Evolutionary conservation across 2,113 vertebrate species (phyloP).

Genomic region (Podocnemis expansa): DNA sequence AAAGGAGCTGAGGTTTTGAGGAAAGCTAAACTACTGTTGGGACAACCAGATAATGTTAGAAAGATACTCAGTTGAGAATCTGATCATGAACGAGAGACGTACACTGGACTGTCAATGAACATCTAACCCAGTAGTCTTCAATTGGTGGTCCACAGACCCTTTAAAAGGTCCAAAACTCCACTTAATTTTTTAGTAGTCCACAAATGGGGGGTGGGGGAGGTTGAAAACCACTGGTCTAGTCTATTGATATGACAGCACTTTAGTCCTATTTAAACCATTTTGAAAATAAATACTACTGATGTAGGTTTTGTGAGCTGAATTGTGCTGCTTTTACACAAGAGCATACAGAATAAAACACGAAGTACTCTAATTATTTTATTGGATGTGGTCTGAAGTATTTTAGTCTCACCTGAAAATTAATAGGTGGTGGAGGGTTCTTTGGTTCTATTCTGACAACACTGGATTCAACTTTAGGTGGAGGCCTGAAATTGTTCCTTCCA

Average conservation of each 20-base stretch:
- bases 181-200: background rate
- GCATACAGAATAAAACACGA: background rate
- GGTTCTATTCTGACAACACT: slow-evolving; percentile 98
- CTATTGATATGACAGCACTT: background rate
- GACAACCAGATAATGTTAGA: fast-evolving
- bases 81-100: fast-evolving
- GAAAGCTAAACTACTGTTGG: fast-evolving
- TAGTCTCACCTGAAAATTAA: slow-evolving; percentile 92
- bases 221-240: background rate
- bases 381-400: background rate
- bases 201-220: background rate
- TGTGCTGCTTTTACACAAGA: background rate
- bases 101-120: background rate
- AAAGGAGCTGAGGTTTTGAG: background rate
- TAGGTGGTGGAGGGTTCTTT: slow-evolving; percentile 94
- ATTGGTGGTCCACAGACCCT: background rate
- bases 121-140: background rate
- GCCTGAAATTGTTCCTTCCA: slow-evolving; percentile 97
- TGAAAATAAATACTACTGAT: background rate
- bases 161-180: background rate
- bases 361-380: background rate
- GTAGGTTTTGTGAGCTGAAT: background rate
- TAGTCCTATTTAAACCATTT: background rate
- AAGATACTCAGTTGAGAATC: background rate
- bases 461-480: slow-evolving; percentile 98